A percentile compares a stretch with the other conserved stretches of the same genome.
These are phyloP conservation scores for Tricholauxania praeusta DNA, from an alignment of 2,888 invertebrate species.

Conservation along the genomic window DNA sequence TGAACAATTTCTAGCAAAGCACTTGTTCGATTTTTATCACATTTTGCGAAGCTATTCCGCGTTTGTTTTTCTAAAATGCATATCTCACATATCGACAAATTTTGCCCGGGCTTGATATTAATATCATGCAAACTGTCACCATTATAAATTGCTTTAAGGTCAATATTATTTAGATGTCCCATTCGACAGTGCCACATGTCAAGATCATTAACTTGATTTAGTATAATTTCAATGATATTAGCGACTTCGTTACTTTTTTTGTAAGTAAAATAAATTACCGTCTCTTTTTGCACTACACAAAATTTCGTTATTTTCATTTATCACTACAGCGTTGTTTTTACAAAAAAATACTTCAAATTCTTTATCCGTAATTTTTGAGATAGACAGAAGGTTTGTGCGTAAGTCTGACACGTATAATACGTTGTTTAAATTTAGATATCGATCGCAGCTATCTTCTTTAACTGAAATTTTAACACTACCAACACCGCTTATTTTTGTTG, in stretches of 20 bases:
- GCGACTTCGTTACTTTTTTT: slow-evolving; percentile 26
- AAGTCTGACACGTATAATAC: slow-evolving; percentile 41
- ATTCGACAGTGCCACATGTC: slow-evolving; percentile 39
- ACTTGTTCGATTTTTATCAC: slow-evolving; percentile 1
- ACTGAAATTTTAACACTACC: slow-evolving; percentile 39
- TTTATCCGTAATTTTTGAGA: slow-evolving; percentile 43
- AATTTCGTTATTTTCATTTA: slow-evolving; percentile 28
- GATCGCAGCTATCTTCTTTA: neutral
- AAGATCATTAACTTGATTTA: slow-evolving; percentile 35
- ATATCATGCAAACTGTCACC: slow-evolving; percentile 32
- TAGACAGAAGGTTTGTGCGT: slow-evolving; percentile 43
- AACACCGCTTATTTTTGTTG: slow-evolving; percentile 38
- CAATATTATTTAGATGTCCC: slow-evolving; percentile 40
- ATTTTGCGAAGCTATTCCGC: slow-evolving; percentile 34
- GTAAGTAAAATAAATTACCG: slow-evolving; percentile 39
- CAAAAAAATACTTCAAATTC: slow-evolving; percentile 43
- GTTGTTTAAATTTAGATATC: slow-evolving; percentile 38
- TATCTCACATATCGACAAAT: slow-evolving; percentile 37
- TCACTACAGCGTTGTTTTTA: slow-evolving; percentile 28
- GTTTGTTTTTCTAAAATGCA: slow-evolving; percentile 41
- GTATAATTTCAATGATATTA: slow-evolving; percentile 8
- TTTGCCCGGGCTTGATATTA: slow-evolving; percentile 35
- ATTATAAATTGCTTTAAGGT: slow-evolving; percentile 37
- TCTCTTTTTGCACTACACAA: slow-evolving; percentile 33
- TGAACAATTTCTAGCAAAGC: slow-evolving; percentile 40